Evolutionary conservation across 2,888 invertebrate genomes (phyloP), one percentile per base, ranked within the genome.

Genomic region (Adelognathus sp.): DNA sequence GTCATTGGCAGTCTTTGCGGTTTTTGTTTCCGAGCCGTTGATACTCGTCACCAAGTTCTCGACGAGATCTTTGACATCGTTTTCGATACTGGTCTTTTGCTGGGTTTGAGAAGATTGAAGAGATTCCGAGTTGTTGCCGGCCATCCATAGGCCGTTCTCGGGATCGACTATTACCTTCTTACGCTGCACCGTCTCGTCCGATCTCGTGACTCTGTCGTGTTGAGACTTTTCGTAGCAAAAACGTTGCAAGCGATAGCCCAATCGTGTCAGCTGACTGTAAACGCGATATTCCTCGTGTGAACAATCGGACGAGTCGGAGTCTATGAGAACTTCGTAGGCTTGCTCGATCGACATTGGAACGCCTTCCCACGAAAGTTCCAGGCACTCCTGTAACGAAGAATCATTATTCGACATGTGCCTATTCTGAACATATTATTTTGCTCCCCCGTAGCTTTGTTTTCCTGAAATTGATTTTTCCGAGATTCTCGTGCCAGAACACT

Each of bases 271-370:
- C 33, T 94, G 93, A 39, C 94, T 92, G 87, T 93, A 95, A 0
- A 94, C 94, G 90, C 93, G 93, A 83, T 94, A 95, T 82, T 94
- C 92, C 29, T 91, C 87, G 16, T 93, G 74, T 16, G 92, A 87
- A 81, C 91, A 92, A 31, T 88, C 87, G 0, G 85, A 82, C 63
- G 85, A 86, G 63, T 89, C 86, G 0, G 82, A 81, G 16, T 87
- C 83, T 29, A 93, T 90, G 52, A 95, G 87, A 79, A 95, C 87
- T 27, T 92, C 90, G 84, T 95, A 95, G 9, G 94, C 95, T 91
- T 95, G 94, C 88, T 95, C 94, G 50, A 95, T 89, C 75, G 95
- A 95, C 18, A 95, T 92, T 67, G 93, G 92, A 0, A 94, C 91
- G 33, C 92, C 92, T 86, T 93, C 93, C 89, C 93, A 93, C 77